Evolutionary conservation across 2,113 vertebrate genomes (phyloP).

Genomic region (Serinus canaria): DNA sequence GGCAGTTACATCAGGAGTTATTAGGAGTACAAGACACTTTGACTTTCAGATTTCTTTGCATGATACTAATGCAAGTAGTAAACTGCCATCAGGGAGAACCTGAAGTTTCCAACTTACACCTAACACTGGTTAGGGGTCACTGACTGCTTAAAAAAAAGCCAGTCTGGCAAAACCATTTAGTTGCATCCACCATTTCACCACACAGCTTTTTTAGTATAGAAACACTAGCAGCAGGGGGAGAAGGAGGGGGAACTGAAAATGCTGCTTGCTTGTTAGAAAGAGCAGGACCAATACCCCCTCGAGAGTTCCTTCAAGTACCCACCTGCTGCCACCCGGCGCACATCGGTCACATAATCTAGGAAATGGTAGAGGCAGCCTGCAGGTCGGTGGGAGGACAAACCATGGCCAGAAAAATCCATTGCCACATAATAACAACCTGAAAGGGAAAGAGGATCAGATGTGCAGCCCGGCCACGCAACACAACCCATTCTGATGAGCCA

Average conservation of each 20-base stretch:
- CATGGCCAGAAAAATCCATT: constrained; percentile 87
- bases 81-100: not conserved
- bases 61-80: not conserved
- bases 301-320: not conserved
- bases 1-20: not conserved
- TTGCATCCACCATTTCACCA: not conserved
- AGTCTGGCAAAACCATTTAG: not conserved
- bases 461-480: not conserved
- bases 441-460: not conserved
- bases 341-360: constrained; percentile 78
- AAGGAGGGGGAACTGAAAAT: not conserved
- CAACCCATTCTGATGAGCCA: not conserved
- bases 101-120: not conserved
- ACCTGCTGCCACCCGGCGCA: constrained; percentile 79
- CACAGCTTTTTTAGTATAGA: not conserved
- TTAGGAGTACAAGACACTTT: not conserved
- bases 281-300: not conserved
- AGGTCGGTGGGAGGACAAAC: constrained; percentile 83
- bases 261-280: not conserved
- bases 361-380: constrained; percentile 77
- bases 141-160: not conserved
- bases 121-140: not conserved
- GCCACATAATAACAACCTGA: constrained; percentile 83
- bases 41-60: not conserved
- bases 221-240: not conserved